These are phyloP conservation scores for Zeugodacus cucurbitae DNA, from an alignment of 1,140 invertebrate species.

Conservation along the genomic window DNA sequence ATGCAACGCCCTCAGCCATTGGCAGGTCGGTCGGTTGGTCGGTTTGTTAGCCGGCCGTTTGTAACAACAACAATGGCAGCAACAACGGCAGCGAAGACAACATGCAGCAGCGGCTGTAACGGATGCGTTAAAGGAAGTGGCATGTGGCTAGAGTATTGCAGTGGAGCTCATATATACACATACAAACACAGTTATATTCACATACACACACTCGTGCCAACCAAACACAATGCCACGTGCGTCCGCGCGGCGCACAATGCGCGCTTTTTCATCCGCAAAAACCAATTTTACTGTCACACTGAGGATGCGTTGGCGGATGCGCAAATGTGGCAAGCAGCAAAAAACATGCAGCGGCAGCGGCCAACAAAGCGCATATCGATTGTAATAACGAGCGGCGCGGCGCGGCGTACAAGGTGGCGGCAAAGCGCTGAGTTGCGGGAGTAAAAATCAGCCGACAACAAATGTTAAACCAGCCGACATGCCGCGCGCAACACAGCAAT, in stretches of 20 bases:
- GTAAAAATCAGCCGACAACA: constrained; percentile 11
- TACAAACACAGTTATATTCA: not conserved
- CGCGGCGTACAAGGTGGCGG: not conserved
- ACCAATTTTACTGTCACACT: not conserved
- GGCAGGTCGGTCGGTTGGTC: not conserved
- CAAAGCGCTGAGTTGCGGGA: not conserved
- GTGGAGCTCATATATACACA: not conserved
- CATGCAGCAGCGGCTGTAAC: not conserved
- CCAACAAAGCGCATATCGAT: not conserved
- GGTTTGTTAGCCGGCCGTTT: not conserved
- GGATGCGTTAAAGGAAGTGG: constrained; percentile 17
- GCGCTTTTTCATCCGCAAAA: not conserved
- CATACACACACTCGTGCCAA: not conserved
- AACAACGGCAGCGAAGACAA: not conserved
- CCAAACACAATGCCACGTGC: not conserved
- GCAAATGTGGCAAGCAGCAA: not conserved
- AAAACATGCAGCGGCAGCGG: not conserved
- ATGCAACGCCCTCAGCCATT: not conserved
- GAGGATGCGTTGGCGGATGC: not conserved
- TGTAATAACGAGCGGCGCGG: not conserved
- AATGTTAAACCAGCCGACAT: constrained; percentile 21
- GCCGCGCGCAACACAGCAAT: not conserved
- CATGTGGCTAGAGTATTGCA: not conserved
- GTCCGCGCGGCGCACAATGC: not conserved
- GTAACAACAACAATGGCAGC: not conserved